Conservation (phyloP, 2,797 vertebrate species). For the Staurois parvus region DNA sequence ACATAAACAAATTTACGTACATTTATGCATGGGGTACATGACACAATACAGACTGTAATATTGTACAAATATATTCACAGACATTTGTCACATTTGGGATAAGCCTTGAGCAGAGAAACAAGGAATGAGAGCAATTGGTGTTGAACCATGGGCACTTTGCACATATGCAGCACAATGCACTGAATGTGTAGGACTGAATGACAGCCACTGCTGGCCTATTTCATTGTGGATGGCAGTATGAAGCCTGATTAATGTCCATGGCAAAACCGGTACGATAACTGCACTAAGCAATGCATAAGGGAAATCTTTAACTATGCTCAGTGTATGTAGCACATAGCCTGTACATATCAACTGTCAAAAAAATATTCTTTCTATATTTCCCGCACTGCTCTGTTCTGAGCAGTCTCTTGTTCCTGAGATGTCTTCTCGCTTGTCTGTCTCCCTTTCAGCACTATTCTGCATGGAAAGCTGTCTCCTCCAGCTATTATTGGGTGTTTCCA, state of each 20-base stretch:
- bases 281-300: not conserved
- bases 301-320: not conserved
- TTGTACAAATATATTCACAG: too few relatives aligned
- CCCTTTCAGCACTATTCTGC: constrained; percentile 36
- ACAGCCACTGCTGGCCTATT: not conserved
- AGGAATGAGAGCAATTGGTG: too few relatives aligned
- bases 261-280: not conserved
- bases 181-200: not conserved
- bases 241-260: not conserved
- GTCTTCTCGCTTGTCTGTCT: constrained; percentile 40
- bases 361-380: not conserved
- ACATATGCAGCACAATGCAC: not conserved
- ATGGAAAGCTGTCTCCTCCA: constrained; percentile 42
- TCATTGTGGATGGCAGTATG: not conserved
- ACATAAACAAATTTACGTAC: too few relatives aligned
- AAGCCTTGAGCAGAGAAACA: too few relatives aligned
- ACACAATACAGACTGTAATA: too few relatives aligned
- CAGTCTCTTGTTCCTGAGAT: constrained; percentile 31
- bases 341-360: not conserved
- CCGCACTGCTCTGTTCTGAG: not conserved
- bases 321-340: not conserved
- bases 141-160: too few relatives aligned
- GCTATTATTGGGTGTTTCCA: constrained; percentile 62
- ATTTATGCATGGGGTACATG: too few relatives aligned
- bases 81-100: too few relatives aligned